Conservation (phyloP, 2,113 vertebrate genomes). For the Synchiropus splendidus region DNA sequence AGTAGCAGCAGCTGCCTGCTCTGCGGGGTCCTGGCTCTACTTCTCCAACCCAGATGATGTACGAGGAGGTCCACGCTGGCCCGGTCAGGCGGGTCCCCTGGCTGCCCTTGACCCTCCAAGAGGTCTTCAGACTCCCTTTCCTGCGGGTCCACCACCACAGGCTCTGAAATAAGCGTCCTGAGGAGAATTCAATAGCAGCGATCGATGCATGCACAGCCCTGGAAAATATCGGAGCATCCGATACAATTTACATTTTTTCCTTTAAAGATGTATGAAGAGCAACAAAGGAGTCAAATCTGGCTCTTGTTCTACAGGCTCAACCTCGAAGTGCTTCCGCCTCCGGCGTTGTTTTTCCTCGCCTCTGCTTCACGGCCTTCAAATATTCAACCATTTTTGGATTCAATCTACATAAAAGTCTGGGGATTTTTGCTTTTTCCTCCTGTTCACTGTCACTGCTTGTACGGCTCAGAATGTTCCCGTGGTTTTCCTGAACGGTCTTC, state of each 20-base stretch:
- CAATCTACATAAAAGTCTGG: conserved; percentile 61
- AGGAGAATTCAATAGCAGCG: too few species aligned
- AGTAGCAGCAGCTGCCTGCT: conserved; percentile 67
- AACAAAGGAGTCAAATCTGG: too few species aligned
- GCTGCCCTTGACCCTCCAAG: conserved; percentile 47
- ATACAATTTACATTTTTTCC: too few species aligned
- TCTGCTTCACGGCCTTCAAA: conserved; percentile 41
- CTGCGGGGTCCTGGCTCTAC: conserved; percentile 57
- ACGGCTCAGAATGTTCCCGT: conserved; percentile 50
- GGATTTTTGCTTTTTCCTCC: conserved; percentile 52
- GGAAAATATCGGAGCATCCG: too few species aligned
- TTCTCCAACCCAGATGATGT: conserved; percentile 47
- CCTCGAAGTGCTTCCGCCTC: too few species aligned
- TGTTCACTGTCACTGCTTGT: conserved; percentile 43
- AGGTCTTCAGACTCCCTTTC: conserved; percentile 28
- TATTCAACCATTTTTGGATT: conserved; percentile 43
- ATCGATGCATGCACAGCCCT: too few species aligned
- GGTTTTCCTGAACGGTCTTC: conserved; percentile 47
- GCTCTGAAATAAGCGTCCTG: too few species aligned
- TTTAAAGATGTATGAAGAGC: too few species aligned
- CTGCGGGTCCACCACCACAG: too few species aligned
- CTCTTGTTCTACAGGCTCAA: too few species aligned
- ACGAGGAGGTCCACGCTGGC: conserved; percentile 7
- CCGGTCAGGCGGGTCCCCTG: conserved; percentile 48
- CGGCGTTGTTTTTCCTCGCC: too few species aligned